Evolutionary conservation across 2,797 vertebrate genomes (phyloP), one percentile per base, ranked within the genome.

Genomic region (Rhinichthys osculus): DNA sequence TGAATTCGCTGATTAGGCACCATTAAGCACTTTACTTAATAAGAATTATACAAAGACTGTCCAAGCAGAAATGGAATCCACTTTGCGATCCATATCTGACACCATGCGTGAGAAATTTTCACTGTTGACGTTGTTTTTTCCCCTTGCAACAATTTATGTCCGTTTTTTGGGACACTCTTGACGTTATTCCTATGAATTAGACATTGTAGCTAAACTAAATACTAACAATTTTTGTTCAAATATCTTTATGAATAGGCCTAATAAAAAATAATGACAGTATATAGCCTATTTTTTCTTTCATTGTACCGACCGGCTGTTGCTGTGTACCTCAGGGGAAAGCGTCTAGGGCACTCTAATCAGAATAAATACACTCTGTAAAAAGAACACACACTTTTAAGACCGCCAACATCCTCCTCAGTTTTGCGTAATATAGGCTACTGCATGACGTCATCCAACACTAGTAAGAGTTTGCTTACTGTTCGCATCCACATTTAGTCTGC

Each of bases 11-110:
- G 84, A 85, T 74, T 52, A 42, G 70, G 69, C 69, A 81, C 78
- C 33, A 38, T 80, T 73, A 64, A 73, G 77, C 84, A 81, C 78
- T 81, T 80, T 67, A 54, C 70, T 81, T 85, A 85, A 74, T 85
- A 74, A 54, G 69, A 85, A 30, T 38, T 79, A 42, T 70, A 27
- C 67, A 47, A 85, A 50, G 57, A 74, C 35, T 81, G 70, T 59
- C 76, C 83, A 27, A 69, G 82, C 62, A 78, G 8, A 73, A 62
- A 78, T 85, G 13, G 84, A 67, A 47, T 44, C 13, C 64, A 78
- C 74, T 84, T 84, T 69, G 38, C 17, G 30, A 69, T 50, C 78
- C 62, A 81, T 30, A 71, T 47, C 38, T 47, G 50, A 44, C 83
- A 59, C 47, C 9, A 11, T 54, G 2, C 33, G 16, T 30, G 42